phyloP scores from a whole-genome alignment of 2,113 vertebrate species.

The Platysteira castanea region DNA sequence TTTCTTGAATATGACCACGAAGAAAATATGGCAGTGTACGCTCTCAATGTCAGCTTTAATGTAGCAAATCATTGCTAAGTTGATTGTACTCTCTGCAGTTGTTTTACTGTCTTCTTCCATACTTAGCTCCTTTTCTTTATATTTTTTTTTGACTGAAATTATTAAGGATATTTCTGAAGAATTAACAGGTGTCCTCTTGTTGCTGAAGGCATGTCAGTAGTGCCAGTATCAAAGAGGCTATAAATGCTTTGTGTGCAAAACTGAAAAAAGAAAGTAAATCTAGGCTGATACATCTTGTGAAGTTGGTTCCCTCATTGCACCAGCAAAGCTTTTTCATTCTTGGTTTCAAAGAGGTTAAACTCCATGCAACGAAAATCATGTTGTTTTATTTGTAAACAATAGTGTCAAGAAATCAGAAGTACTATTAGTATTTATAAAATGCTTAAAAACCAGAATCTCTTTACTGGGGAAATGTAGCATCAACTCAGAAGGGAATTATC shows the following conservation, averaged over 20 bases:
- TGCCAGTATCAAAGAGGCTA: not conserved
- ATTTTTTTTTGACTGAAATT: not conserved
- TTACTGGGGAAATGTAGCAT: not conserved
- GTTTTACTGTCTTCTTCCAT: not conserved
- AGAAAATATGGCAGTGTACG: not conserved
- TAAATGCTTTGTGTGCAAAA: not conserved
- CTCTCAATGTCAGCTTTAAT: not conserved
- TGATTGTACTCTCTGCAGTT: not conserved
- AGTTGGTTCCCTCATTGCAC: not conserved
- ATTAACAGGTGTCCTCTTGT: not conserved
- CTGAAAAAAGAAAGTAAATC: not conserved
- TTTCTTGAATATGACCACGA: not conserved
- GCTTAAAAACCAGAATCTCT: not conserved
- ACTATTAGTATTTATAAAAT: not conserved
- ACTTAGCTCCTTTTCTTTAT: not conserved
- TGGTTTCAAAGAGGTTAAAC: not conserved
- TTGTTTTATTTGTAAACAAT: not conserved
- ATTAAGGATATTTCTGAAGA: not conserved
- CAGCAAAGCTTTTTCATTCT: not conserved
- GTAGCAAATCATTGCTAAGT: not conserved
- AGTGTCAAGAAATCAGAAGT: not conserved
- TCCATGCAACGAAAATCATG: not conserved
- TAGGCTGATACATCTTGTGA: not conserved
- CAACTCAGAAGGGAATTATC: not conserved
- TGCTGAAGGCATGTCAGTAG: not conserved